These are phyloP conservation scores for Zaprionus gabonicus DNA, from an alignment of 1,140 invertebrate species.

Conservation along the genomic window DNA sequence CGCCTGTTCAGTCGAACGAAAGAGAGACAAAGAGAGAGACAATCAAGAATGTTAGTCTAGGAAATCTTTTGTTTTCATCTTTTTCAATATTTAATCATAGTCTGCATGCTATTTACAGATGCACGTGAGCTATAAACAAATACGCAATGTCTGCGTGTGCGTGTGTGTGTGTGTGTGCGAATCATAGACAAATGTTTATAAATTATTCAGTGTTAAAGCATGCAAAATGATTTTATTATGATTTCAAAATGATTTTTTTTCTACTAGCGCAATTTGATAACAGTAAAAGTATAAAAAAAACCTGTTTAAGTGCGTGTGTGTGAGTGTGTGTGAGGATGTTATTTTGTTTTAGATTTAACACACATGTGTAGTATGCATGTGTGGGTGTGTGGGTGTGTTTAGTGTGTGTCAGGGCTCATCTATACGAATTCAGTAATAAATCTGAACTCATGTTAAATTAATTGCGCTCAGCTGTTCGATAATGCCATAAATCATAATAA, in stretches of 20 bases:
- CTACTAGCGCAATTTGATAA: constrained; percentile 8
- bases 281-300: constrained; percentile 41
- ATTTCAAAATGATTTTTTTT: neutral
- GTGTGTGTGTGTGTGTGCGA: neutral
- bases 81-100: constrained; percentile 16
- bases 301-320: constrained; percentile 19
- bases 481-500: constrained; percentile 32
- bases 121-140: constrained; percentile 8
- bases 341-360: constrained; percentile 18
- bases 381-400: constrained; percentile 24
- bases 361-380: constrained; percentile 1
- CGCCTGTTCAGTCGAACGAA: constrained; percentile 61
- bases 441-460: constrained; percentile 17
- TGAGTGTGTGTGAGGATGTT: constrained; percentile 8
- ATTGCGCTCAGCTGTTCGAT: constrained; percentile 27
- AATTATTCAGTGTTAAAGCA: constrained; percentile 3
- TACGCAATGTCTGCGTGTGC: neutral
- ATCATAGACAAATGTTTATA: constrained; percentile 3
- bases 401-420: constrained; percentile 15
- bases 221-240: constrained; percentile 3
- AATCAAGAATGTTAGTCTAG: neutral
- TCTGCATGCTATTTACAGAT: constrained; percentile 13
- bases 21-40: neutral
- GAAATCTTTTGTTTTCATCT: constrained; percentile 17
- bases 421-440: constrained; percentile 5